phyloP scores from a whole-genome alignment of 2,797 vertebrate genomes.

The Sardinella longiceps region DNA sequence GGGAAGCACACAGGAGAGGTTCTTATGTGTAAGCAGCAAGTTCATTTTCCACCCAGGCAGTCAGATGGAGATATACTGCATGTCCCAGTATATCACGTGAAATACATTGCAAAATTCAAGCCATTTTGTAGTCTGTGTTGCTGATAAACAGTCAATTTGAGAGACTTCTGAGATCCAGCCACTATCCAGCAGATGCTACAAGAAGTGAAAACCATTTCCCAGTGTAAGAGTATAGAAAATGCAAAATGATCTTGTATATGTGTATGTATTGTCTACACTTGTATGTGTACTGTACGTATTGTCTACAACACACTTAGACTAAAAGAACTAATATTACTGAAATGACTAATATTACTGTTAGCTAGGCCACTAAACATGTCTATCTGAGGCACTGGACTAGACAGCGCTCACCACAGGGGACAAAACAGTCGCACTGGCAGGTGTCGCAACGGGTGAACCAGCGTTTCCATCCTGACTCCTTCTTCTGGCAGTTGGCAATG shows the following conservation, averaged over 20 bases:
- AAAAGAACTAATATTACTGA: no score
- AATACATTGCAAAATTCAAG: neutral
- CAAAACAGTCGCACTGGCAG: constrained; percentile 81
- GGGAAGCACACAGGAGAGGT: neutral
- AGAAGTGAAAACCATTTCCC: constrained; percentile 4
- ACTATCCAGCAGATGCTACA: constrained; percentile 45
- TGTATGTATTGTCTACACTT: neutral
- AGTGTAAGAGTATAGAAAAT: neutral
- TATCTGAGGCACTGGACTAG: neutral
- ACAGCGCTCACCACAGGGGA: constrained; percentile 73
- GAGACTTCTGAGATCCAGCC: neutral
- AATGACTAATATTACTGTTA: no score
- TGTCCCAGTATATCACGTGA: neutral
- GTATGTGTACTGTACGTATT: no score
- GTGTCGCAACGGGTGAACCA: constrained; percentile 79
- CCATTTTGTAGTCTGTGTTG: neutral
- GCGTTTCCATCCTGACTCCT: constrained; percentile 76
- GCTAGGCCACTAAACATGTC: neutral
- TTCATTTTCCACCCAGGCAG: neutral
- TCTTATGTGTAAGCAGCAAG: neutral
- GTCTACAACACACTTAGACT: no score
- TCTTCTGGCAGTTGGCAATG: constrained; percentile 78
- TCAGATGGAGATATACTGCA: neutral
- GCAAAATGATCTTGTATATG: neutral
- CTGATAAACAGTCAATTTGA: neutral